Base-by-base conservation (phyloP, 2,113 vertebrate genomes). In the Hippocampus barbouri region DNA sequence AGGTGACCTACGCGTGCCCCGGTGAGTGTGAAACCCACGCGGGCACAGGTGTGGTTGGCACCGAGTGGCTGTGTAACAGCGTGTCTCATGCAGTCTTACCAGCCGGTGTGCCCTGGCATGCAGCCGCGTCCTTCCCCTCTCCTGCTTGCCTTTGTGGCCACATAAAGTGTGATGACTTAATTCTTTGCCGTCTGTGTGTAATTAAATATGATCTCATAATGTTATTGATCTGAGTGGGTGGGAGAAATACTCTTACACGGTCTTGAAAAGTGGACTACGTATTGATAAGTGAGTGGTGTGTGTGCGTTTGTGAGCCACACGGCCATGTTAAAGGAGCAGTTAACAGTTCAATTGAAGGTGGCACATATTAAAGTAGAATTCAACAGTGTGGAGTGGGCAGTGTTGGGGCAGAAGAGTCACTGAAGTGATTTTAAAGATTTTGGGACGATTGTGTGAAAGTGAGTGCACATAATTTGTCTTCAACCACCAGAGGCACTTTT, bases 21-120 rank as follows among this genome's bases (percentile, higher is more conserved):
- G 77, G 74, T 85, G 87, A 88, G 71, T 41, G 65, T 43, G 80
- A 79, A 47, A 72, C 72, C 80, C 70, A 43, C 74, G 79, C 73
- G 82, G 76, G 81, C 80, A 79, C 86, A 90, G 84, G 85, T 90
- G 90, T 79, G 84, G 69, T 76, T 86, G 86, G 85, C 77, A 84
- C 69, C 41, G 73, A 80, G 80, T 80, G 81, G 86, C 79, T 77
- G 87, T 79, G 81, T 69, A 78, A 79, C 82, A 77, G 83, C 27
- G 76, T 65, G 83, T 79, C 79, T 49, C 86, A 84, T 79, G 80
- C 83, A 77, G 87, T 71, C 83, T 84, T 79, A 81, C 87, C 87
- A 89, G 86, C 83, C 85, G 85, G 88, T 60, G 66, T 65, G 76
- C 54, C 83, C 87, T 90, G 87, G 88, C 87, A 89, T 71, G 59